Base-by-base conservation (phyloP, 2,113 vertebrate species). In the Anas platyrhynchos region DNA sequence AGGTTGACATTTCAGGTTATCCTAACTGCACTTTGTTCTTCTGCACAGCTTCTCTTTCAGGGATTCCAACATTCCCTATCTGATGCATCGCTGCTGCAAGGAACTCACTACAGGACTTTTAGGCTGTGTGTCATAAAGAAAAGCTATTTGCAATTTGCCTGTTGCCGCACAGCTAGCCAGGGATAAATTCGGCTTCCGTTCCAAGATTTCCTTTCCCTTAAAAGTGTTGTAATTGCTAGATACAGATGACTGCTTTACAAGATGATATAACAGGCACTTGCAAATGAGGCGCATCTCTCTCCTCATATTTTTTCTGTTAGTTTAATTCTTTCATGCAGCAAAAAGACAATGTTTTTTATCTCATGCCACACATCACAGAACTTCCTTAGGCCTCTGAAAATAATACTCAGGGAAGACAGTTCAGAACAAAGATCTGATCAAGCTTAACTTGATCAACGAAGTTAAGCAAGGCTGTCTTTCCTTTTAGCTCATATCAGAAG, bases 231-330 rank as follows among this genome's bases (percentile, higher is more conserved):
- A 80, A 55, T 9, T 68, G 63, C 21, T 61, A 43, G 29, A 46
- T 41, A 50, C 16, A 48, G 72, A 68, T 12, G 4, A 21, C 14
- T 72, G 8, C 38, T 93, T 78, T 65, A 68, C 73, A 91, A 13
- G 31, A 9, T 65, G 29, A 20, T 26, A 29, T 15, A 31, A 52
- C 1, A 13, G 5, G 13, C 56, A 15, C 18, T 38, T 38, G 29
- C 23, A 72, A 76, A 18, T 0, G 4, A 50, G 4, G 32, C 43
- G 26, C 13, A 32, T 50, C 41, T 44, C 58, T 44, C 17, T 67
- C 52, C 52, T 75, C 10, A 0, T 10, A 14, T 65, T 54, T 22
- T 26, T 31, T 23, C 13, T 38, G 0, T 18, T 36, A 21, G 20
- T 31, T 85, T 34, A 18, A 29, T 17, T 41, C 66, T 67, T 44